Evolutionary conservation across 2,888 invertebrate genomes (phyloP).

Genomic region (Oscheius sp.): DNA sequence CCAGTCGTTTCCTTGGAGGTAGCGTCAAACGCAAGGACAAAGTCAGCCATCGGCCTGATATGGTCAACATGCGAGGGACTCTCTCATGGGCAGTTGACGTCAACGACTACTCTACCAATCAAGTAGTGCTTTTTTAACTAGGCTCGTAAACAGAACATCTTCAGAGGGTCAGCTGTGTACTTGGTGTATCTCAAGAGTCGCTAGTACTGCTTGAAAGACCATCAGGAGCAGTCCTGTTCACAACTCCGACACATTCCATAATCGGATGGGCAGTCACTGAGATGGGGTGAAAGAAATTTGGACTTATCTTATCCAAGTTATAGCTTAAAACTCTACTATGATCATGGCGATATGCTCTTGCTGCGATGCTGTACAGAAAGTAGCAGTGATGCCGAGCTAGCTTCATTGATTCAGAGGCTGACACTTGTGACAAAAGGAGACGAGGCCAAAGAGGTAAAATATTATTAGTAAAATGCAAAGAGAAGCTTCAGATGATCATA

Average conservation of each 20-base stretch:
- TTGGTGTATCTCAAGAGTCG: slow-evolving; percentile 84
- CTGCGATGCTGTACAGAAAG: slow-evolving; percentile 80
- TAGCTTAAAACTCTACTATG: slow-evolving; percentile 80
- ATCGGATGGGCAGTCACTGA: slow-evolving; percentile 80
- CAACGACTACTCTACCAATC: slow-evolving; percentile 72
- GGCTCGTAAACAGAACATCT: background rate
- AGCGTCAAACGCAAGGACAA: slow-evolving; percentile 80
- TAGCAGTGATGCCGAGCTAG: slow-evolving; percentile 77
- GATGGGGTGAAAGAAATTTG: slow-evolving; percentile 49
- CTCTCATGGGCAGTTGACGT: slow-evolving; percentile 76
- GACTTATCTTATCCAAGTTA: background rate
- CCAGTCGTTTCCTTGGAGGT: slow-evolving; percentile 71
- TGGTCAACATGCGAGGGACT: slow-evolving; percentile 71
- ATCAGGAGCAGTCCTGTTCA: slow-evolving; percentile 86
- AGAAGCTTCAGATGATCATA: slow-evolving; percentile 52
- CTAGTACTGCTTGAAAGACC: slow-evolving; percentile 87
- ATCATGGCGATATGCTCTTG: slow-evolving; percentile 91
- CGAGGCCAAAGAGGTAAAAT: slow-evolving; percentile 80
- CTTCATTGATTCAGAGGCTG: slow-evolving; percentile 85
- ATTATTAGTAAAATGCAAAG: background rate
- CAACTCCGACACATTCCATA: slow-evolving; percentile 85
- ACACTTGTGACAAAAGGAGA: slow-evolving; percentile 82
- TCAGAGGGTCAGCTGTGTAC: slow-evolving; percentile 47
- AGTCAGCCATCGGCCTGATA: slow-evolving; percentile 81
- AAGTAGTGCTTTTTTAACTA: slow-evolving; percentile 25